Evolutionary conservation across 2,888 invertebrate species (phyloP).

Genomic region (Cylindroiulus punctatus): DNA sequence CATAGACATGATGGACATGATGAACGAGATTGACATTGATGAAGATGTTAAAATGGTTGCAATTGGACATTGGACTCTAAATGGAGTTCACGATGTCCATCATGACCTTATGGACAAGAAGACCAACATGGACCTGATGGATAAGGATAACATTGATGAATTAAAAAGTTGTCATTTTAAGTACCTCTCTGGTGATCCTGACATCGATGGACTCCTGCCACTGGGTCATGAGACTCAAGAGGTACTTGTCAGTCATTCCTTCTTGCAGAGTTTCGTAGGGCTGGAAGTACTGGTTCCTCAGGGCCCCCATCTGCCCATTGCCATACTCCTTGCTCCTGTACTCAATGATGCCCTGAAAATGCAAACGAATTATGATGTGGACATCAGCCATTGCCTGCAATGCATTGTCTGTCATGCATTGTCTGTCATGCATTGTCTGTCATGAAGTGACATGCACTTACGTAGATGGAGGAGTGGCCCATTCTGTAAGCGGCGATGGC

Average conservation of each 20-base stretch:
- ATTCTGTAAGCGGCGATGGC: conserved; percentile 64
- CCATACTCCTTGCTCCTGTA: conserved; percentile 51
- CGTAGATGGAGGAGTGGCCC: conserved; percentile 62
- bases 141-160: no score
- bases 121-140: no score
- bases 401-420: not conserved
- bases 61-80: no score
- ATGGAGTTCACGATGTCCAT: no score
- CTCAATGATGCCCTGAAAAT: conserved; percentile 53
- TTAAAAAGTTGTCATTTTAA: no score
- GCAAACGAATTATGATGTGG: not conserved
- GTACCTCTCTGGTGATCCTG: conserved; percentile 53
- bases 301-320: not conserved
- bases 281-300: conserved; percentile 53
- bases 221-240: conserved; percentile 51
- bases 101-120: no score
- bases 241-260: conserved; percentile 51
- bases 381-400: not conserved
- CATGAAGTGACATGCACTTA: not conserved
- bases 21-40: no score
- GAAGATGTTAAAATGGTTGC: no score
- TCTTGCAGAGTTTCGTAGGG: conserved; percentile 38
- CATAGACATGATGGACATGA: no score
- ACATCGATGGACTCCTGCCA: conserved; percentile 36
- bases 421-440: no score